Base-by-base conservation (phyloP, 2,797 vertebrate species). In the Graptemys geographica region DNA sequence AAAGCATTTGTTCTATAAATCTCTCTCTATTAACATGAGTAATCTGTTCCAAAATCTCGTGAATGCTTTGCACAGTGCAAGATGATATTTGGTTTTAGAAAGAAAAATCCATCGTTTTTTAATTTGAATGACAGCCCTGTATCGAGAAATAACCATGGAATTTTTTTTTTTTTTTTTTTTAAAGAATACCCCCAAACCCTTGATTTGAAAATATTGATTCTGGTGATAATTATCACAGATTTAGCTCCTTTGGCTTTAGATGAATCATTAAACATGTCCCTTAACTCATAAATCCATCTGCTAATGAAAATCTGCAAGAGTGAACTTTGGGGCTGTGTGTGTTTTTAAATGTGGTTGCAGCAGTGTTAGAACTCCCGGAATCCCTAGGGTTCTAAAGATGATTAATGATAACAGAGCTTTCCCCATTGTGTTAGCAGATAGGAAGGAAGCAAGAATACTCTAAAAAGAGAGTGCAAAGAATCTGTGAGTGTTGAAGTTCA, bases 381-480 rank as follows among this genome's bases (percentile, higher is more conserved):
- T 94, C 95, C 95, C 96, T 53, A 84, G 90, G 93, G 94, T 87
- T 91, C 91, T 12, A 49, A 74, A 85, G 94, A 94, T 97, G 96
- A 98, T 97, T 96, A 91, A 97, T 96, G 96, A 93, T 88, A 87
- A 83, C 28, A 81, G 95, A 97, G 86, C 96, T 97, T 95, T 97
- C 96, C 93, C 96, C 95, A 98, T 96, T 98, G 97, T 98, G 96
- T 92, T 88, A 86, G 92, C 1, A 1, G 92, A 94, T 95, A 97
- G 97, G 97, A 96, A 98, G 97, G 97, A 98, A 98, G 97, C 97
- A 98, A 98, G 97, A 97, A 78, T 92, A 82, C 95, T 97, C 93
- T 95, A 91, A 95, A 98, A 95, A 94, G 96, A 96, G 95, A 97
- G 95, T 84, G 89, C 94, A 89, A 94, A 94, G 90, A 94, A 95